Evolutionary conservation across 2,888 invertebrate species (phyloP), one percentile per base, ranked within the genome.

Genomic region (Neria commutata): DNA sequence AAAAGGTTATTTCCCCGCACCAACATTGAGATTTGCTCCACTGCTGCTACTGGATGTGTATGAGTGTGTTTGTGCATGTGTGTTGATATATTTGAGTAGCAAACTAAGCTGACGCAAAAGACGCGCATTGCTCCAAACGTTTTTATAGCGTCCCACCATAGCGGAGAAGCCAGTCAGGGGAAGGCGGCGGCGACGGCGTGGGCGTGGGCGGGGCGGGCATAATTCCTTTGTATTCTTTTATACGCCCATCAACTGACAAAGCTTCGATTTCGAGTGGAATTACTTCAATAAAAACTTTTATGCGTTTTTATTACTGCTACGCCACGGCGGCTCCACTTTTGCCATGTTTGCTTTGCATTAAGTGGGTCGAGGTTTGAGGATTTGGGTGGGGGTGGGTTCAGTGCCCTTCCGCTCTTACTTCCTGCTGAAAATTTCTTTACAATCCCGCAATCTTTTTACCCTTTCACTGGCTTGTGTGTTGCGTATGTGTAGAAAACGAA

Each of bases 181-280:
- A n/a, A n/a, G n/a, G n/a, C n/a, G n/a, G n/a, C n/a, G n/a, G n/a
- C n/a, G n/a, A n/a, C n/a, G n/a, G n/a, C n/a, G n/a, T n/a, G n/a
- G n/a, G n/a, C 60, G 51, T 53, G 60, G 40, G 55, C 37, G 58
- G 57, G 49, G 60, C 51, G 48, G 57, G 61, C 50, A 37, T 37
- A 37, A 37, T 63, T 68, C 61, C 65, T 61, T 65, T 67, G 57
- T 57, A 48, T 60, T 59, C 57, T 37, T 37, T 37, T 37, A 37
- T 48, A 23, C 25, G 14, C 26, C 26, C 24, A 25, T 23, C 48
- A 57, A 37, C 48, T 17, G 11, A 11, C 57, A 60, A 62, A 56
- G 62, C 70, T 68, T 71, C 70, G 70, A 72, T 72, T 72, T 64
- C 60, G 60, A 63, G 60, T 66, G 59, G 64, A 70, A 68, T 64